A percentile compares a stretch with the other conserved stretches of the same genome.
These are phyloP conservation scores for Camelus bactrianus DNA, from an alignment of 2,113 vertebrate species.

Conservation along the genomic window DNA sequence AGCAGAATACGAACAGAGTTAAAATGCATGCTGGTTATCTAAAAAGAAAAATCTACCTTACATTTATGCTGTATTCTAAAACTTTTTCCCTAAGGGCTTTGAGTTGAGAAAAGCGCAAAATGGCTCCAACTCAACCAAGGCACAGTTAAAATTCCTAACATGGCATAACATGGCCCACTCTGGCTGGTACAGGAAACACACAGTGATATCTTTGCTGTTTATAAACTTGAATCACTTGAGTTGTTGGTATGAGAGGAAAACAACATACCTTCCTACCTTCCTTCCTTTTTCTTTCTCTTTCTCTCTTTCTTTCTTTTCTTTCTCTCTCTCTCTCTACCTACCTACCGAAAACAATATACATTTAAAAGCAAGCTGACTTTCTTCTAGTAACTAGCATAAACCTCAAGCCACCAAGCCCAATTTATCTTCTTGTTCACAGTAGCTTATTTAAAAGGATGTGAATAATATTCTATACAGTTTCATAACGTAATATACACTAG, in stretches of 20 bases:
- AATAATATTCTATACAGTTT: not conserved
- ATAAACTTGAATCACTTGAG: not conserved
- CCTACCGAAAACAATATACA: not conserved
- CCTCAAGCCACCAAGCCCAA: not conserved
- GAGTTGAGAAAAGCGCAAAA: not conserved
- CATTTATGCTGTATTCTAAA: not conserved
- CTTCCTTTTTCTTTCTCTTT: too few relatives aligned
- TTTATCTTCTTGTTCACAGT: not conserved
- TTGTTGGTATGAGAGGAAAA: not conserved
- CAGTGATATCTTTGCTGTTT: not conserved
- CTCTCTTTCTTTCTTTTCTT: too few relatives aligned
- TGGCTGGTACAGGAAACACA: not conserved
- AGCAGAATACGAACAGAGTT: not conserved
- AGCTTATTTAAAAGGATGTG: not conserved
- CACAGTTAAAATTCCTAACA: not conserved
- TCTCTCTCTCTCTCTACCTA: too few relatives aligned
- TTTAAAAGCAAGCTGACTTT: constrained; percentile 8
- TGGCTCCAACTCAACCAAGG: not conserved
- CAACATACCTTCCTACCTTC: not conserved
- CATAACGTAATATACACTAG: not conserved
- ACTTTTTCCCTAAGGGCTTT: constrained; percentile 6
- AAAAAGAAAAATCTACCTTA: not conserved
- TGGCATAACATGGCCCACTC: not conserved
- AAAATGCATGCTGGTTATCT: constrained; percentile 8
- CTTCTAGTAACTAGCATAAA: not conserved